Percentiles rank a stretch among this genome's conserved stretches.
phyloP scores from a whole-genome alignment of 2,888 invertebrate species.

The Xanthia togata region DNA sequence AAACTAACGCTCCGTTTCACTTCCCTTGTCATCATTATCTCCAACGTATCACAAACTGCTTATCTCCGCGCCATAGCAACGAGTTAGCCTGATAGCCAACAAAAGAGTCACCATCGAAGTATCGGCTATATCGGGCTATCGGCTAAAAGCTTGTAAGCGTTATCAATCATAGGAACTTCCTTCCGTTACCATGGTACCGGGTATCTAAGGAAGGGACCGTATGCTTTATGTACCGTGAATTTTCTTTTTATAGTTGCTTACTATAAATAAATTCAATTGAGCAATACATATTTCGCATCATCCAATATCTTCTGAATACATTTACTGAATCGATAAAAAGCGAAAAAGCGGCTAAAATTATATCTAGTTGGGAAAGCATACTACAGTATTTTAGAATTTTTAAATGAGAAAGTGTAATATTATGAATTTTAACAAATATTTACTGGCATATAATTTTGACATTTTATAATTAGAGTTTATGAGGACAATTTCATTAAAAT shows the following conservation, averaged over 20 bases:
- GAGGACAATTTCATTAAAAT: no score
- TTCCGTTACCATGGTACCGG: conserved; percentile 55
- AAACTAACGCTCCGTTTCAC: neutral
- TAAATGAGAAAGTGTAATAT: no score
- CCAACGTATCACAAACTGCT: conserved; percentile 9
- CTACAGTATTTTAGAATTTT: no score
- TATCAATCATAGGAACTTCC: conserved; percentile 65
- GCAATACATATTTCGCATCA: no score
- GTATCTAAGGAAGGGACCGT: conserved; percentile 18
- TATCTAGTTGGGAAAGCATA: no score
- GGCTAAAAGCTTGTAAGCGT: conserved; percentile 40
- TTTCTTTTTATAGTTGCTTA: conserved; percentile 14
- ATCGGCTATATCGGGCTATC: conserved; percentile 41
- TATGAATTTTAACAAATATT: no score
- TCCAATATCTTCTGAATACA: no score
- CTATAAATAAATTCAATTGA: neutral
- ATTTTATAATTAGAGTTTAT: no score
- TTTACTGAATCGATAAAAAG: no score
- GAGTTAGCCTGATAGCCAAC: conserved; percentile 24
- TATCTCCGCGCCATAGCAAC: conserved; percentile 36
- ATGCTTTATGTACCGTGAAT: conserved; percentile 21
- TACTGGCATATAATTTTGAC: no score
- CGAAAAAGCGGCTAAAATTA: no score
- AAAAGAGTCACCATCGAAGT: conserved; percentile 24
- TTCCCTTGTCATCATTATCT: conserved; percentile 32